Evolutionary conservation across 2,113 vertebrate species (phyloP), one percentile per base, ranked within the genome.

Genomic region (Dasyornis broadbenti): DNA sequence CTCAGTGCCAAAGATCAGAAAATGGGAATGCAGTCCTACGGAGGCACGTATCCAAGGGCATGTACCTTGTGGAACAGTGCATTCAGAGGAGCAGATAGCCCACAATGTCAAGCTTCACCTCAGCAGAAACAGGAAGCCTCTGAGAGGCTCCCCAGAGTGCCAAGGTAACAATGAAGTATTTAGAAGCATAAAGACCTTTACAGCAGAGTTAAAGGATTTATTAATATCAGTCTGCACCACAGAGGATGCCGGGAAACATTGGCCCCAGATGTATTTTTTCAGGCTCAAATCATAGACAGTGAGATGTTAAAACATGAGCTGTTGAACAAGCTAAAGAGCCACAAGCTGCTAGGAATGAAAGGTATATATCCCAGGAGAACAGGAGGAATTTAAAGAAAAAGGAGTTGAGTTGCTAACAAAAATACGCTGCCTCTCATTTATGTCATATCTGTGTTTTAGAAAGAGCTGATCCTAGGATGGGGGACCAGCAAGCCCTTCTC

Each of bases 291-390:
- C 0, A 0, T 86, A 81, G 93, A 81, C 64, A 71, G 33, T 57
- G 59, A 95, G 85, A 92, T 91, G 84, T 70, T 95, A 94, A 96
- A 95, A 72, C 78, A 80, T 33, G 82, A 96, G 68, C 92, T 94
- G 90, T 83, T 86, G 93, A 96, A 75, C 76, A 92, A 86, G 77
- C 49, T 86, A 49, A 78, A 93, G 88, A 92, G 52, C 79, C 79
- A 92, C 60, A 83, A 89, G 82, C 72, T 86, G 79, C 79, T 91
- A 49, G 84, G 60, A 96, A 44, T 92, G 87, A 91, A 92, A 94
- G 88, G 93, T 95, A 86, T 71, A 70, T 56, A 81, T 44, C 94
- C 90, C 82, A 77, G 49, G 90, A 81, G 88, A 90, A 60, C 39
- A 19, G 14, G 31, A 94, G 88, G 94, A 96, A 96, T 94, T 93